Evolutionary conservation across 2,797 vertebrate species (phyloP).

Genomic region (Limosa lapponica): DNA sequence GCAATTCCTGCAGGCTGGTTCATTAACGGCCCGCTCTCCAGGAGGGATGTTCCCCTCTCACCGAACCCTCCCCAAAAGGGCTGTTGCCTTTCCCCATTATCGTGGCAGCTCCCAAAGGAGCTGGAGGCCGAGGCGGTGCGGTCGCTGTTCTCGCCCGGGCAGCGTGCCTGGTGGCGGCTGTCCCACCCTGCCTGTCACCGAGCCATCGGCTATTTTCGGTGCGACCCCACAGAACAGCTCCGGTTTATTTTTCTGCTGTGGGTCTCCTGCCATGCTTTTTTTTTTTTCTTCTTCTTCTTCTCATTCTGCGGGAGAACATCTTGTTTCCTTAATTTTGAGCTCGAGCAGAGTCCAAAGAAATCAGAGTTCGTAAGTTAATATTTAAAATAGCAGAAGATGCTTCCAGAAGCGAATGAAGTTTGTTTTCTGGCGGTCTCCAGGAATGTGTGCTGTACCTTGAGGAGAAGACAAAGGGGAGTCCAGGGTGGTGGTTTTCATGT

Average conservation of each 20-base stretch:
- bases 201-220: neutral
- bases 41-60: neutral
- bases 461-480: neutral
- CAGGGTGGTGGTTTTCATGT: neutral
- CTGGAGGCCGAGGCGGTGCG: neutral
- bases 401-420: neutral
- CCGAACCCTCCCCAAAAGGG: neutral
- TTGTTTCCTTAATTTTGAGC: constrained; percentile 38
- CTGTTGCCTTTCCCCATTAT: neutral
- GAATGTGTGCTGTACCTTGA: neutral
- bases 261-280: neutral
- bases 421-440: neutral
- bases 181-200: neutral
- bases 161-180: neutral
- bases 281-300: neutral
- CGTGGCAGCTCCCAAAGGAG: neutral
- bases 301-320: constrained; percentile 30
- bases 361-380: neutral
- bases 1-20: neutral
- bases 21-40: rapidly evolving
- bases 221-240: neutral
- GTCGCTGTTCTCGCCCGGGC: neutral
- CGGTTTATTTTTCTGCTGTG: neutral
- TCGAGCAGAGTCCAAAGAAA: constrained; percentile 25
- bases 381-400: neutral